These are phyloP conservation scores for Camelus dromedarius DNA, from an alignment of 2,113 vertebrate species.

Conservation along the genomic window DNA sequence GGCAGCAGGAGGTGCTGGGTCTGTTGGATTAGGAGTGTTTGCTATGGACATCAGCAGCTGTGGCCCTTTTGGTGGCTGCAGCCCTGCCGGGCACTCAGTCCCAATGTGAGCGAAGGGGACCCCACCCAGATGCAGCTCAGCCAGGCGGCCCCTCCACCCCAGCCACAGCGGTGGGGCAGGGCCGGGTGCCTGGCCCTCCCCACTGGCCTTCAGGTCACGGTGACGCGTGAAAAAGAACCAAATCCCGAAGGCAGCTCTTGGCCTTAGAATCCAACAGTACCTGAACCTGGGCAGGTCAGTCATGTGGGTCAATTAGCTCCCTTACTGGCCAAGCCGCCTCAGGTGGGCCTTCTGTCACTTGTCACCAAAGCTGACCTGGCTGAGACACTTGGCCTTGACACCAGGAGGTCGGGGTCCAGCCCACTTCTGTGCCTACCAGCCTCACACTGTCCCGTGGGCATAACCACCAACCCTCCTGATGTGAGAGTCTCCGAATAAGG, in stretches of 20 bases:
- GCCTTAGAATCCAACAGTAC: neutral
- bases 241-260: neutral
- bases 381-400: neutral
- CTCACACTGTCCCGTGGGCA: neutral
- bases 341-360: neutral
- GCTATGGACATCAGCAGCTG: fast-evolving
- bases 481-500: neutral
- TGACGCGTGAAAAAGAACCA: fast-evolving
- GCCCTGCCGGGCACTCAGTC: fast-evolving
- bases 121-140: neutral
- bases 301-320: too few relatives aligned
- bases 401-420: neutral
- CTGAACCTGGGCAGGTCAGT: neutral
- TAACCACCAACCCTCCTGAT: neutral
- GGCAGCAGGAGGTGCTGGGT: neutral
- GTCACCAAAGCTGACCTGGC: neutral
- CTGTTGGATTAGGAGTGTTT: neutral
- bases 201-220: too few relatives aligned
- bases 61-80: neutral
- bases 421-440: neutral
- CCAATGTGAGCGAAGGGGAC: neutral
- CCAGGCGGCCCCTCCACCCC: neutral
- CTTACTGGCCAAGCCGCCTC: neutral
- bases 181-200: too few relatives aligned
- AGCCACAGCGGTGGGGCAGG: neutral